Conservation (phyloP, 1,140 invertebrate species). For the Drosophila bipectinata region DNA sequence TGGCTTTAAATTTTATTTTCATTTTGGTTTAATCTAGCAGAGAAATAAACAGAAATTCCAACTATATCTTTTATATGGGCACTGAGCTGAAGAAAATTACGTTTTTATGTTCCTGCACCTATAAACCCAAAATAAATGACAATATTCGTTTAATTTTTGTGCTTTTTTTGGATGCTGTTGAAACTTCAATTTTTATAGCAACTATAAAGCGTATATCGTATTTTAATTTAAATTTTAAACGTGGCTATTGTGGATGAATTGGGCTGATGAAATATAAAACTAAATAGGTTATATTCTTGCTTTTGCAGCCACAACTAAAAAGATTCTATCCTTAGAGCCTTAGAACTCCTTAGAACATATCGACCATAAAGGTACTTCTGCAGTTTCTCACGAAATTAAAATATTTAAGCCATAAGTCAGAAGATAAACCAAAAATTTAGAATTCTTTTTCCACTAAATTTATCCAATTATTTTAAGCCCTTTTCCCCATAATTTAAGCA, state of each 20-base stretch:
- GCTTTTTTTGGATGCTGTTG: background rate
- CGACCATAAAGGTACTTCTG: too few relatives aligned
- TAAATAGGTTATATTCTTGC: too few relatives aligned
- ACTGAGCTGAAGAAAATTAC: background rate
- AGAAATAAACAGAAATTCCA: constrained; percentile 22
- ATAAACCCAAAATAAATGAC: constrained; percentile 23
- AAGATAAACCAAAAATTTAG: background rate
- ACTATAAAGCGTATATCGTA: constrained; percentile 1
- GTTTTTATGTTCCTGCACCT: constrained; percentile 21
- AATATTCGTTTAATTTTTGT: constrained; percentile 14
- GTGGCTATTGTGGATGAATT: too few relatives aligned
- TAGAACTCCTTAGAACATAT: too few relatives aligned
- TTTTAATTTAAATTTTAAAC: background rate
- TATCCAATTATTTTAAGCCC: background rate
- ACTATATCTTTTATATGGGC: background rate
- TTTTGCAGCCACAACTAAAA: too few relatives aligned
- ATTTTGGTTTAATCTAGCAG: constrained; percentile 25
- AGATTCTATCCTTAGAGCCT: too few relatives aligned
- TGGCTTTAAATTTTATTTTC: constrained; percentile 23
- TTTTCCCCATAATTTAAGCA: constrained; percentile 4
- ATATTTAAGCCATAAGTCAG: background rate
- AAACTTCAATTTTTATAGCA: constrained; percentile 20
- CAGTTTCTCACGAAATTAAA: background rate
- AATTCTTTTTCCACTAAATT: constrained; percentile 3
- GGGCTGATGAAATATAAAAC: too few relatives aligned